Percentiles rank a stretch among this genome's conserved stretches.
These are phyloP conservation scores for Lasius fuliginosus DNA, from an alignment of 2,888 invertebrate species.

Conservation along the genomic window DNA sequence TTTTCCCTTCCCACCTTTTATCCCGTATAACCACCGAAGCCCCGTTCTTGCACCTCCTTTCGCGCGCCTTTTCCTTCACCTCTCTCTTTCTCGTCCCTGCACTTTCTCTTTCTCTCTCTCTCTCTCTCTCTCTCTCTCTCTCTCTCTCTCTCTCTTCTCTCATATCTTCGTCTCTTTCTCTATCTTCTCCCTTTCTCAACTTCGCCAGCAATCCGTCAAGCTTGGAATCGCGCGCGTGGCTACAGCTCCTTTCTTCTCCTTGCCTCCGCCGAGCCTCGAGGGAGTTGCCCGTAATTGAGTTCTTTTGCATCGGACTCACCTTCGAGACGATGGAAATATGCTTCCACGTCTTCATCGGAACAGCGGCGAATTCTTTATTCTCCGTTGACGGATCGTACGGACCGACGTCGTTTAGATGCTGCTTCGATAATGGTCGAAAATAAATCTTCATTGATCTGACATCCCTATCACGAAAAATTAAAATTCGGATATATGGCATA, in stretches of 20 bases:
- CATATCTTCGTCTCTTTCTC: neutral
- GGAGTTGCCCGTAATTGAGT: constrained; percentile 74
- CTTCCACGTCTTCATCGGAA: constrained; percentile 19
- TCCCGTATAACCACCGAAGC: constrained; percentile 53
- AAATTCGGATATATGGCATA: neutral
- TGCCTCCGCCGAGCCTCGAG: constrained; percentile 36
- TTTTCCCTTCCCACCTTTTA: constrained; percentile 35
- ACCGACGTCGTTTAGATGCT: neutral
- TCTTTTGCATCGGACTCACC: constrained; percentile 70
- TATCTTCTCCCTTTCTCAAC: constrained; percentile 39
- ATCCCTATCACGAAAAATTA: neutral
- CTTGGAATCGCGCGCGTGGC: constrained; percentile 58
- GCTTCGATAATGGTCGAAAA: neutral
- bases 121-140: neutral
- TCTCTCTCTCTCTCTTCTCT: neutral
- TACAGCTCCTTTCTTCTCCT: constrained; percentile 40
- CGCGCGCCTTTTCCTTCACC: constrained; percentile 16
- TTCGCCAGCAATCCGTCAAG: constrained; percentile 63
- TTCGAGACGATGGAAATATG: constrained; percentile 44
- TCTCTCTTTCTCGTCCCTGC: constrained; percentile 19
- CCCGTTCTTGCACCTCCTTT: constrained; percentile 26
- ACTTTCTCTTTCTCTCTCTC: constrained; percentile 13
- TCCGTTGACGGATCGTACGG: constrained; percentile 2
- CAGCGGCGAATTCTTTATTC: constrained; percentile 30
- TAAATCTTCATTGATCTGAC: neutral